Conservation (phyloP, 1,140 invertebrate species). For the Lordiphosa stackelbergi region DNA sequence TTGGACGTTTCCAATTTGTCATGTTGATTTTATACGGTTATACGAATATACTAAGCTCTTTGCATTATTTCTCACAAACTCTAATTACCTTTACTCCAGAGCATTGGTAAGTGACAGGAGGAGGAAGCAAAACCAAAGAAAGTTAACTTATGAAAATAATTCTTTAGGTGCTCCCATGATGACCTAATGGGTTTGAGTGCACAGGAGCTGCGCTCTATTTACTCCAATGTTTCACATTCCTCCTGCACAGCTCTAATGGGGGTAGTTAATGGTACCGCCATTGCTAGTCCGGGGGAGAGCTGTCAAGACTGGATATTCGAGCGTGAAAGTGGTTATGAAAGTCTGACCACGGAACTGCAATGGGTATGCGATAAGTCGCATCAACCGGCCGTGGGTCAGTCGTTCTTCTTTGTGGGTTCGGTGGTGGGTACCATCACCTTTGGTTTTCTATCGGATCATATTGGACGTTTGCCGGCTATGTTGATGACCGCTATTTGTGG, state of each 20-base stretch:
- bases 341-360: conserved; percentile 79
- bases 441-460: conserved; percentile 79
- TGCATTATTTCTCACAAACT: conserved; percentile 80
- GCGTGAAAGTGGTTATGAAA: conserved; percentile 78
- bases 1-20: conserved; percentile 80
- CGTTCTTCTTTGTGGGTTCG: conserved; percentile 80
- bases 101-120: conserved; percentile 68
- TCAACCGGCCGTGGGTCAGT: conserved; percentile 79
- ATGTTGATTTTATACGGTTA: conserved; percentile 79
- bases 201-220: conserved; percentile 42
- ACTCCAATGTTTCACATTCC: conserved; percentile 46
- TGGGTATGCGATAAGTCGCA: conserved; percentile 81
- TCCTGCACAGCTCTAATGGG: conserved; percentile 49
- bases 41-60: conserved; percentile 78
- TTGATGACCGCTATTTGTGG: conserved; percentile 78
- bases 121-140: background rate
- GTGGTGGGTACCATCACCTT: conserved; percentile 79
- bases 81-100: conserved; percentile 78
- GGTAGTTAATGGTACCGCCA: conserved; percentile 41
- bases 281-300: conserved; percentile 40
- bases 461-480: conserved; percentile 79
- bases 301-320: conserved; percentile 78
- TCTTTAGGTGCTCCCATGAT: conserved; percentile 49
- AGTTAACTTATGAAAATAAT: background rate
- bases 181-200: conserved; percentile 46